Percentiles rank a stretch among this genome's conserved stretches.
These are phyloP conservation scores for Chromoteleia sp. DNA, from an alignment of 2,888 invertebrate species.

Conservation along the genomic window DNA sequence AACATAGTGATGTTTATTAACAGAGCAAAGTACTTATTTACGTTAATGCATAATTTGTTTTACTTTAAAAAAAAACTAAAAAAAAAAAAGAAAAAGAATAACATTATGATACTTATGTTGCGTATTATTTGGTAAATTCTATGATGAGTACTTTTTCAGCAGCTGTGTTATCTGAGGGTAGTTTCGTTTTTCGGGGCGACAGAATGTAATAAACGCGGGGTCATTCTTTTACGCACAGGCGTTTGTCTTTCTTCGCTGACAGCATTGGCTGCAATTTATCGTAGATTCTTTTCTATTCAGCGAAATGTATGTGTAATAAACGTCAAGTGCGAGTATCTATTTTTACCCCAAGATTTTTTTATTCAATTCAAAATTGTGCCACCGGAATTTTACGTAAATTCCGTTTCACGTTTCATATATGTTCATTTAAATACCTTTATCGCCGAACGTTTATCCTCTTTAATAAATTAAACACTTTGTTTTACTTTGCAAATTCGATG, in stretches of 20 bases:
- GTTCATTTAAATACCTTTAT: neutral
- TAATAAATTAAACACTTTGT: too few species aligned
- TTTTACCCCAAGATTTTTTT: constrained; percentile 49
- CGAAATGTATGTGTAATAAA: constrained; percentile 65
- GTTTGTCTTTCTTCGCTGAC: constrained; percentile 62
- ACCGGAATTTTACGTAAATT: constrained; percentile 31
- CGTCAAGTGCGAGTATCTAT: constrained; percentile 53
- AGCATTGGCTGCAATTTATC: constrained; percentile 61
- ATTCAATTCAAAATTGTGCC: constrained; percentile 42
- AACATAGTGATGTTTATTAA: too few species aligned
- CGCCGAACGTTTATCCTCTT: neutral
- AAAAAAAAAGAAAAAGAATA: too few species aligned
- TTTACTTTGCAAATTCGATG: too few species aligned
- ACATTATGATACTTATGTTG: neutral
- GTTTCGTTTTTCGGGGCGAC: constrained; percentile 44
- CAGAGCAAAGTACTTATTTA: too few species aligned
- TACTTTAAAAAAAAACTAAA: too few species aligned
- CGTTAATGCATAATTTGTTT: too few species aligned
- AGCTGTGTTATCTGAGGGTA: constrained; percentile 20
- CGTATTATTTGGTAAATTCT: constrained; percentile 10
- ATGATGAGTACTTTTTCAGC: constrained; percentile 25
- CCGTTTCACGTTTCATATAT: constrained; percentile 4
- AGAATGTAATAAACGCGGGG: constrained; percentile 59
- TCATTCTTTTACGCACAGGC: constrained; percentile 55
- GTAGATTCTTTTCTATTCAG: constrained; percentile 55